These are phyloP conservation scores for Uropsilus gracilis DNA, from an alignment of 2,113 vertebrate genomes.

Conservation along the genomic window DNA sequence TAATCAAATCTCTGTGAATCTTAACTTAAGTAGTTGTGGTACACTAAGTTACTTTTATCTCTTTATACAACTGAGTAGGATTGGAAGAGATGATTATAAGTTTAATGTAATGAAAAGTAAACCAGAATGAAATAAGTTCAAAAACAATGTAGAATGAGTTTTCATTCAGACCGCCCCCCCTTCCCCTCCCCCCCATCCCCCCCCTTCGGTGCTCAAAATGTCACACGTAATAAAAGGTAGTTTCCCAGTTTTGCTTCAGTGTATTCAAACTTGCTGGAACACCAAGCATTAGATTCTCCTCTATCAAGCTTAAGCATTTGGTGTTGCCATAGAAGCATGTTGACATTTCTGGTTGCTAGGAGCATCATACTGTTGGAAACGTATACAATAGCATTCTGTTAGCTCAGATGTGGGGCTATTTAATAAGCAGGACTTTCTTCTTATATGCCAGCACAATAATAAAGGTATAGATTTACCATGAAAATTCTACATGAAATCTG, in stretches of 20 bases:
- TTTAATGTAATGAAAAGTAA: constrained; percentile 9
- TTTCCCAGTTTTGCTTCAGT: constrained; percentile 14
- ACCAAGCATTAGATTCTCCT: constrained; percentile 11
- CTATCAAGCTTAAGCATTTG: constrained; percentile 44
- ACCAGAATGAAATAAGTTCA: not conserved
- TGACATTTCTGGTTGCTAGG: constrained; percentile 71
- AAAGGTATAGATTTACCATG: not conserved
- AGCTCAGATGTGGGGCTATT: not conserved
- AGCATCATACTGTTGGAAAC: not conserved
- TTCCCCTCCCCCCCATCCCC: too few relatives aligned
- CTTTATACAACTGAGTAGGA: not conserved
- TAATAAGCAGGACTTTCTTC: constrained; percentile 28
- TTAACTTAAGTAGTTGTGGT: not conserved
- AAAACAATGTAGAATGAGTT: not conserved
- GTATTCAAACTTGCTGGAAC: not conserved
- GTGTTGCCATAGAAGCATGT: constrained; percentile 50
- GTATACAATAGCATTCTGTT: constrained; percentile 22
- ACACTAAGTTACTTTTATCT: not conserved
- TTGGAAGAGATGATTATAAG: not conserved
- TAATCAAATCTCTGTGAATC: not conserved
- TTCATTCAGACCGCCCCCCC: too few relatives aligned
- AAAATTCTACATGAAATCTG: constrained; percentile 44
- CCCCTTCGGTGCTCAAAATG: not conserved
- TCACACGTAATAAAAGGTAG: not conserved
- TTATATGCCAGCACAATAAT: not conserved